Evolutionary conservation across 1,140 invertebrate species (phyloP), one percentile per base, ranked within the genome.

Genomic region (Panagrolaimus sp.): DNA sequence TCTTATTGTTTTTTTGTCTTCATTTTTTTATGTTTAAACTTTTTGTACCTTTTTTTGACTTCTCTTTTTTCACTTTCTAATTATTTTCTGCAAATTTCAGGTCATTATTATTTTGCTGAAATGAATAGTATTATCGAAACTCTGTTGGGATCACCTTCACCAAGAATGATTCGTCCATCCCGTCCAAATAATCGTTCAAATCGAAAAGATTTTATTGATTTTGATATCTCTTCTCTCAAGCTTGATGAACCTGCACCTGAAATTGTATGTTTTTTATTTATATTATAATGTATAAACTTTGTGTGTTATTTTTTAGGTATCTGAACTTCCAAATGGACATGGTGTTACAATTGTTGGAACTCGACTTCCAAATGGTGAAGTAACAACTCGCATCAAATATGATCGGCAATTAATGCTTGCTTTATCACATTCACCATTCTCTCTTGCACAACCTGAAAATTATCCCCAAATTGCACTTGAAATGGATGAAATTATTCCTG

Each of bases 261-360:
- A 26, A n/a, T 58, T 58, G 52, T 58, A 28, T n/a, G 52, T 58
- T 58, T 58, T 58, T 58, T 52, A 52, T 52, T n/a, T 58, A 21
- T 58, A 21, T 6, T 24, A 26, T 58, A 21, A 8, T 52, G 7
- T 15, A 9, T 52, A 15, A 52, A 52, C 2, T n/a, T 21, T 58
- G 17, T 21, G 1, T 55, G 52, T 58, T 21, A 26, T 24, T 52
- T 7, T 52, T 0, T 21, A 58, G 52, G 52, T 58, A 21, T 58
- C 52, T 21, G 52, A 58, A 28, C 52, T 58, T 14, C 14, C n/a
- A 8, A 58, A 58, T 21, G 52, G 52, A 21, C 52, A 58, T 28
- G 52, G 52, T 28, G 52, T 58, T 28, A 58, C 52, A 12, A 17
- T 58, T 21, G 21, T 58, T 28, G 52, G 52, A 5, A 58, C 52